Conservation (phyloP, 2,113 vertebrate species). For the Mastomys natalensis region DNA sequence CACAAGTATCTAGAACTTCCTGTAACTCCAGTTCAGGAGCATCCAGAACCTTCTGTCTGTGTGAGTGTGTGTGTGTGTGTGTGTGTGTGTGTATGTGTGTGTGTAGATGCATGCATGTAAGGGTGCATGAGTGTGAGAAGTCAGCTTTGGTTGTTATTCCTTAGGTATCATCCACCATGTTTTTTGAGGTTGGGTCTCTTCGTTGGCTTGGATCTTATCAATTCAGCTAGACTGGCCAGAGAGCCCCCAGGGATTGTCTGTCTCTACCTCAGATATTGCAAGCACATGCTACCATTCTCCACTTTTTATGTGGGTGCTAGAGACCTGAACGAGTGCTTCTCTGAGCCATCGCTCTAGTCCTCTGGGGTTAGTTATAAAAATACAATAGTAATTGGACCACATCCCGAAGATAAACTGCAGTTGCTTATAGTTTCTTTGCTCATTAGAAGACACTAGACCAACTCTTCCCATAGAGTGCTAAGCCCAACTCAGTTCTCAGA, state of each 20-base stretch:
- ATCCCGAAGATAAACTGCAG: not conserved
- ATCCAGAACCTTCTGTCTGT: not conserved
- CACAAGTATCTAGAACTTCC: not conserved
- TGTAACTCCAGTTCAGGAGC: not conserved
- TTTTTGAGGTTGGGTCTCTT: not conserved
- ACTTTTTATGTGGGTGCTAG: not conserved
- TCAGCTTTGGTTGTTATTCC: not conserved
- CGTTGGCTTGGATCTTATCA: not conserved
- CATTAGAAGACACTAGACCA: not conserved
- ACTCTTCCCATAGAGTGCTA: not conserved
- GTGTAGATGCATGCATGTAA: no score
- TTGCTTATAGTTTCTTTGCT: not conserved
- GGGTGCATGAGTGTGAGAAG: not conserved
- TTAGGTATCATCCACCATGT: not conserved
- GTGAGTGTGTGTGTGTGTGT: not conserved
- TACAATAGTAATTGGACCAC: not conserved
- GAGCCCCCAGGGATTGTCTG: not conserved
- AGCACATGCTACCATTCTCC: not conserved
- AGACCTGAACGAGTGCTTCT: not conserved
- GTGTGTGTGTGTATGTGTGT: not conserved
- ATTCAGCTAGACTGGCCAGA: not conserved
- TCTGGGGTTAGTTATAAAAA: not conserved
- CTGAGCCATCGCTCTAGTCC: not conserved
- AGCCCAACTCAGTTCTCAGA: not conserved
- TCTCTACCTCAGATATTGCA: no score